Evolutionary conservation across 2,888 invertebrate species (phyloP), one percentile per base, ranked within the genome.

Genomic region (Stenoptilia bipunctidactyla): DNA sequence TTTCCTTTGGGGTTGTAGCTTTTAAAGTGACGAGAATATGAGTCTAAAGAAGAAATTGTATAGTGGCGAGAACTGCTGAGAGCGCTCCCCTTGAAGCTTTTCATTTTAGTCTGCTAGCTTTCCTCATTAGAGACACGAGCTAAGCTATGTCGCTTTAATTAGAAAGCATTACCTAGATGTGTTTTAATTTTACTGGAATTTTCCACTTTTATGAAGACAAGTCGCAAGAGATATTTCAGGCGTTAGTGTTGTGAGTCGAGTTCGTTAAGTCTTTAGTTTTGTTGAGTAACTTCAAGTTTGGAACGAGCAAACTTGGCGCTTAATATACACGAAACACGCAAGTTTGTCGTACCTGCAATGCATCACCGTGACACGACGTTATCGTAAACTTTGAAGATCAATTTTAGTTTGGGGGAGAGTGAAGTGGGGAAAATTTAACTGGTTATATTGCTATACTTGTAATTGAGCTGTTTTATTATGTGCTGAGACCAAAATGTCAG

Each of bases 291-390:
- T 30, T 10, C n/a, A 27, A 27, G 27, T 41, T 33, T 15, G 13
- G 38, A 35, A 34, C 14, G 39, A 42, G 36, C 37, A 43, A 41
- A 49, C 15, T 44, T 42, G 20, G 41, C 45, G 47, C 51, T 51
- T 50, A 57, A 59, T 50, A 53, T 3, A 49, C 53, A 52, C 49
- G 45, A 47, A 54, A 57, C 66, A 70, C 63, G 70, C 67, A 47
- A 72, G 53, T 55, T 58, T 52, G 51, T 52, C 50, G 49, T 51
- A 57, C 53, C 70, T 60, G 73, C 76, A 74, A 66, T 74, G 73
- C 74, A 75, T 72, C 72, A 75, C 51, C 55, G 54, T 60, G 56
- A 55, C 52, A 52, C 48, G 39, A 51, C 30, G 10, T 30, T 45
- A 44, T 42, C 9, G 2, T 12, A 3, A 12, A 30, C 30, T 30